A percentile compares a stretch with the other conserved stretches of the same genome.
These are phyloP conservation scores for Pachypanchax playfairii DNA, from an alignment of 2,113 vertebrate species.

Conservation along the genomic window DNA sequence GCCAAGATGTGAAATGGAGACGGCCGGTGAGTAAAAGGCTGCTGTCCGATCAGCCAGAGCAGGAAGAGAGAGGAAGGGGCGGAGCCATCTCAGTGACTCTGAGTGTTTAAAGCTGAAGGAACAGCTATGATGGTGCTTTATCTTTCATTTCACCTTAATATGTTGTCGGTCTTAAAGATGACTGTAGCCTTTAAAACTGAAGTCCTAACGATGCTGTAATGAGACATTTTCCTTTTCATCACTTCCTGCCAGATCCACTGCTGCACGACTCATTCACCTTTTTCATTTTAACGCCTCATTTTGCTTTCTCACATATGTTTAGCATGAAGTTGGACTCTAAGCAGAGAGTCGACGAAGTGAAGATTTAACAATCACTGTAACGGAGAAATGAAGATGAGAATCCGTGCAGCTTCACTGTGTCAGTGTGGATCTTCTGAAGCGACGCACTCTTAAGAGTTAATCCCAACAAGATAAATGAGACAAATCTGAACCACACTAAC, in stretches of 20 bases:
- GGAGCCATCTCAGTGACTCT: slow-evolving; percentile 27
- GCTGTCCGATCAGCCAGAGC: slow-evolving; percentile 43
- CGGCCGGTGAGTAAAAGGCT: slow-evolving; percentile 25
- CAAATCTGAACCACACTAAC: slow-evolving; percentile 16
- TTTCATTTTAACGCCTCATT: slow-evolving; percentile 48
- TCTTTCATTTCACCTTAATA: slow-evolving; percentile 47
- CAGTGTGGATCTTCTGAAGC: slow-evolving; percentile 28
- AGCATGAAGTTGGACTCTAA: slow-evolving; percentile 2
- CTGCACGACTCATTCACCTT: slow-evolving; percentile 59
- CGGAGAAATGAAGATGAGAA: slow-evolving; percentile 13
- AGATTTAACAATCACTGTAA: slow-evolving; percentile 13
- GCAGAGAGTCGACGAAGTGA: slow-evolving; percentile 7
- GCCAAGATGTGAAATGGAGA: slow-evolving; percentile 51
- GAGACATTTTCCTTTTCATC: slow-evolving; percentile 45
- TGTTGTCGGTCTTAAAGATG: slow-evolving; percentile 45
- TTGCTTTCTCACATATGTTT: slow-evolving; percentile 48
- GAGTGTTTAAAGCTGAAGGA: slow-evolving; percentile 46
- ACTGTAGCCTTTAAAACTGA: slow-evolving; percentile 65
- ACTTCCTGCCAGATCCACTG: slow-evolving; percentile 67
- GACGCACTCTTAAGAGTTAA: slow-evolving; percentile 21
- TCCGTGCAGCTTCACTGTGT: slow-evolving; percentile 25
- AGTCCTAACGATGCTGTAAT: slow-evolving; percentile 53
- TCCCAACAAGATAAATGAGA: slow-evolving; percentile 5
- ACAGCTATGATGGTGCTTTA: slow-evolving; percentile 57
- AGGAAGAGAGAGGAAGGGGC: slow-evolving; percentile 40